Percentiles rank a stretch among this genome's conserved stretches.
Conservation (phyloP, 2,888 invertebrate species). For the Agrotis puta region DNA sequence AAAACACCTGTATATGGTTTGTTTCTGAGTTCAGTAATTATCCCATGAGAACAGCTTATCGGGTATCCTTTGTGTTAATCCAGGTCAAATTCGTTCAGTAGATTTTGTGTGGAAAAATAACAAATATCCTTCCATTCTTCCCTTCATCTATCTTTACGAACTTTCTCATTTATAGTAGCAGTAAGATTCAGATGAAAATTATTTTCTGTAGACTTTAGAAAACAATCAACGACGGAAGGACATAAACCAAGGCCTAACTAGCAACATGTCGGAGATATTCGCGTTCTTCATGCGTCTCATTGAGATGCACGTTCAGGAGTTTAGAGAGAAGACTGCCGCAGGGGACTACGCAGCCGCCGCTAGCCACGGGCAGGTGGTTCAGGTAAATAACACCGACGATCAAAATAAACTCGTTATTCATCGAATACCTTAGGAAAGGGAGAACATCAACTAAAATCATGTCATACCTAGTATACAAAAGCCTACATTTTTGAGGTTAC, state of each 20-base stretch:
- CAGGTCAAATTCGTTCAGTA: too few relatives aligned
- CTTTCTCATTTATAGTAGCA: too few relatives aligned
- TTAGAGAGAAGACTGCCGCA: conserved; percentile 92
- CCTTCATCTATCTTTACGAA: too few relatives aligned
- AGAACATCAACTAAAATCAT: background rate
- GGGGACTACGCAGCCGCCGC: conserved; percentile 92
- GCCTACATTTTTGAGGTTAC: too few relatives aligned
- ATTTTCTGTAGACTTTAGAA: conserved; percentile 92
- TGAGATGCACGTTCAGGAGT: conserved; percentile 95
- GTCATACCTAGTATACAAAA: too few relatives aligned
- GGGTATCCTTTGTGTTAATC: too few relatives aligned
- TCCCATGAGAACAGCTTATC: too few relatives aligned
- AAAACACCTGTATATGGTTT: background rate
- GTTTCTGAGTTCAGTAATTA: too few relatives aligned
- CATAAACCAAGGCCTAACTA: conserved; percentile 96
- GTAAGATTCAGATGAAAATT: background rate
- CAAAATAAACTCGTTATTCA: too few relatives aligned
- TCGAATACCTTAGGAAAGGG: background rate
- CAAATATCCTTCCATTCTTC: too few relatives aligned
- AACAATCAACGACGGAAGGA: conserved; percentile 97
- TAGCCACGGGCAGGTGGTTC: conserved; percentile 95
- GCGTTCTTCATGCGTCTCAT: conserved; percentile 95
- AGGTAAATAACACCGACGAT: conserved; percentile 80
- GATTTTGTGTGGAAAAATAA: too few relatives aligned
- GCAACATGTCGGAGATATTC: conserved; percentile 97